A percentile compares a stretch with the other conserved stretches of the same genome.
phyloP scores from a whole-genome alignment of 2,888 invertebrate species.

The Leptothorax acervorum region DNA sequence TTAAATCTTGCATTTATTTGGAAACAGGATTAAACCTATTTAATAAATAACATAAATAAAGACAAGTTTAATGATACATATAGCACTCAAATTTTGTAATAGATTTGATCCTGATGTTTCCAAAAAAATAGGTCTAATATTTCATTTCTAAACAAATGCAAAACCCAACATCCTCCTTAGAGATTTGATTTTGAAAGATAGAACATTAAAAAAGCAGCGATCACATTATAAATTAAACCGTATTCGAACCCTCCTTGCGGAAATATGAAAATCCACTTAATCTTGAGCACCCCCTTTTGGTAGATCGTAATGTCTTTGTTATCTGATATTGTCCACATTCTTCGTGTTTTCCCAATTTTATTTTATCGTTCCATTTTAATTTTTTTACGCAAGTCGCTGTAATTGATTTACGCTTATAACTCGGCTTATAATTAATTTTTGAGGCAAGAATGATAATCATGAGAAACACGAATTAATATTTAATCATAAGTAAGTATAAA shows the following conservation, averaged over 20 bases:
- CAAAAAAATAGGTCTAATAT: too few species aligned
- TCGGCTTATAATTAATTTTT: background rate
- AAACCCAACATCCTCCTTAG: too few species aligned
- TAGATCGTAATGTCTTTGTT: conserved; percentile 23
- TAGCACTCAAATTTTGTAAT: too few species aligned
- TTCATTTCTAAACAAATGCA: too few species aligned
- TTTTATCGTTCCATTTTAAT: background rate
- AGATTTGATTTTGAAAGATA: background rate
- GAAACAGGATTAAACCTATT: too few species aligned
- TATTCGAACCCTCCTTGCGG: conserved; percentile 14
- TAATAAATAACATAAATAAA: too few species aligned
- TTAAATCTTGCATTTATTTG: too few species aligned
- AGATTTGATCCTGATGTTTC: too few species aligned
- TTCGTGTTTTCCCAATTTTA: background rate
- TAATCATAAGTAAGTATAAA: background rate
- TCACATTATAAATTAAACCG: conserved; percentile 57
- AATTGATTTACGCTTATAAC: background rate
- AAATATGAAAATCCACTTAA: conserved; percentile 34
- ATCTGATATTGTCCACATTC: conserved; percentile 1
- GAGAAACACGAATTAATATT: background rate
- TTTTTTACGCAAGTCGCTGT: background rate
- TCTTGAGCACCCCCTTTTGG: background rate
- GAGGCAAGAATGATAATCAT: background rate
- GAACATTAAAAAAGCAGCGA: conserved; percentile 27
- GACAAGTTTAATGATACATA: too few species aligned